Base-by-base conservation (phyloP, 2,797 vertebrate species). In the Carcharodon carcharias region DNA sequence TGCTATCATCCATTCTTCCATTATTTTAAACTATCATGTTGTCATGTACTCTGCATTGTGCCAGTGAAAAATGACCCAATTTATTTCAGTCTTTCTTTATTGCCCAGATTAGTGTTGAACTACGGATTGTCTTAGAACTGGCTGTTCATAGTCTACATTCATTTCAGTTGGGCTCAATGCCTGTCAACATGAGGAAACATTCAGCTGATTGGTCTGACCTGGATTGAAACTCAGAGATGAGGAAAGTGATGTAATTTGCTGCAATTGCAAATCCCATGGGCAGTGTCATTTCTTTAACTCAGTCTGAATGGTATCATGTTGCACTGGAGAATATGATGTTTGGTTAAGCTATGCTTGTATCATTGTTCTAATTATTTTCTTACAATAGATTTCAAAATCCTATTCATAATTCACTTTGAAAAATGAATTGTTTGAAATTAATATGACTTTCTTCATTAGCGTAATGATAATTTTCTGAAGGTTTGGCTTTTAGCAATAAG, bases 201-300 rank as follows among this genome's bases (percentile, higher is more conserved):
- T 61, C 89, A 63, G 4, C 58, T 18, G n/a, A 85, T 85, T 50
- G 45, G 16, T 40, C 16, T 91, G 56, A 56, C 11, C 56, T 91
- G 88, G 88, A 91, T 67, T 93, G 61, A 93, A 93, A 93, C 40
- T 67, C 63, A 93, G 61, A 23, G 61, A 67, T 21, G 91, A 67
- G 45, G n/a, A 2, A 65, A 40, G n/a, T 93, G n/a, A 45, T 45
- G 91, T 45, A 67, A 93, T 40, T 65, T 67, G 7, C 91, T 93
- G 35, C 61, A 40, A 65, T 23, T 93, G 61, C 63, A 63, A 67
- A 21, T 93, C 91, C 91, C 91, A 93, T 35, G 40, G 63, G n/a
- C n/a, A 93, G 14, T 45, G 18, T 65, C 31, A 45, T 93, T 92
- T 92, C 31, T 61, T 63, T n/a, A 61, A 92, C 16, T 40, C 14